Percentiles rank a stretch among this genome's conserved stretches.
Conservation (phyloP, 64 coral and sea anemone genomes). For the Catalaphyllia jardinei region DNA sequence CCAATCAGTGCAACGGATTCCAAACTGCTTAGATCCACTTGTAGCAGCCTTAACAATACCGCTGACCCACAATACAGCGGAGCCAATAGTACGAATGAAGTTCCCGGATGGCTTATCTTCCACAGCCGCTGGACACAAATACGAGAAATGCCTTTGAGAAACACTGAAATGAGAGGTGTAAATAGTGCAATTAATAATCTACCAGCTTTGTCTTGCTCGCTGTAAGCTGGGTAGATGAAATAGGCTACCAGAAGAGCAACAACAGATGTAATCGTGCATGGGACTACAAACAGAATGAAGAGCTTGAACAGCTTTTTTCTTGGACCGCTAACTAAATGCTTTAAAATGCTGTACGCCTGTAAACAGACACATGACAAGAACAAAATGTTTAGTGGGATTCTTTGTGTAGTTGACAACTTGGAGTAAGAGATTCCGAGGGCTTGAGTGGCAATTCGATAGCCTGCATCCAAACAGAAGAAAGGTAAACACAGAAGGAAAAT, state of each 20-base stretch:
- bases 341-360: not conserved
- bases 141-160: not conserved
- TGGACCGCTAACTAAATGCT: not conserved
- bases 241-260: not conserved
- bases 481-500: not conserved
- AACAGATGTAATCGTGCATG: not conserved
- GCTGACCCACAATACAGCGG: slow-evolving; percentile 25
- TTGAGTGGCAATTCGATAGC: slow-evolving; percentile 11
- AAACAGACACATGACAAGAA: not conserved
- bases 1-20: slow-evolving; percentile 17
- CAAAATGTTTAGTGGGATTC: not conserved
- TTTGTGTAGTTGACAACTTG: not conserved
- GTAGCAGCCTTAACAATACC: not conserved
- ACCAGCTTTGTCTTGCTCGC: not conserved
- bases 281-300: not conserved
- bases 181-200: slow-evolving; percentile 4
- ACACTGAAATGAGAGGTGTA: not conserved
- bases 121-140: slow-evolving; percentile 20
- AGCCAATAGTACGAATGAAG: slow-evolving; percentile 10
- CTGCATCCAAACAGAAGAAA: not conserved
- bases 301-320: not conserved
- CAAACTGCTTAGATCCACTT: slow-evolving; percentile 10
- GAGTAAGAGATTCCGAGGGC: slow-evolving; percentile 6
- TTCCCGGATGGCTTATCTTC: slow-evolving; percentile 31
- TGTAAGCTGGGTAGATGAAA: slow-evolving; percentile 13